Evolutionary conservation across 1,140 invertebrate species (phyloP).

Genomic region (Drosophila pandora): DNA sequence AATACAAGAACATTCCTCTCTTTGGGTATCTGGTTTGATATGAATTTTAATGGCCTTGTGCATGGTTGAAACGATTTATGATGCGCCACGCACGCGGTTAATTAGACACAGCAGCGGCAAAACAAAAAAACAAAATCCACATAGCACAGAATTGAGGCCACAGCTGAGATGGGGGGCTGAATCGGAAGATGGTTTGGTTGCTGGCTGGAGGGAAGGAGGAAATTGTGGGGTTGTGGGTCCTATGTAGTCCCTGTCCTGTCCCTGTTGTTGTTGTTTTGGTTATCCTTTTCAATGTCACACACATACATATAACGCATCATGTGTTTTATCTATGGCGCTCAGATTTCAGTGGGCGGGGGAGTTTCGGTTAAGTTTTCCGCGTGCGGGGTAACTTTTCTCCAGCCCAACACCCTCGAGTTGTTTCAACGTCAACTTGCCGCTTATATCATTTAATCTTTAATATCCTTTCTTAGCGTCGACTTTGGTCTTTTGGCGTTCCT

Average conservation of each 20-base stretch:
- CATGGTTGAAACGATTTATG: conserved; percentile 75
- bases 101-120: conserved; percentile 64
- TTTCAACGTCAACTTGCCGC: conserved; percentile 63
- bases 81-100: conserved; percentile 79
- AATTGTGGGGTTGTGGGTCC: neutral
- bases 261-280: conserved; percentile 33
- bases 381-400: conserved; percentile 27
- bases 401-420: conserved; percentile 8
- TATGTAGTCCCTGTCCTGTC: conserved; percentile 18
- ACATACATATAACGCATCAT: conserved; percentile 48
- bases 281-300: conserved; percentile 80
- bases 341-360: conserved; percentile 56
- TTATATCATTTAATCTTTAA: conserved; percentile 82
- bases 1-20: conserved; percentile 42
- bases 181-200: conserved; percentile 1
- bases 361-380: conserved; percentile 17
- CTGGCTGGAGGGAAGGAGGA: neutral
- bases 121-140: conserved; percentile 16
- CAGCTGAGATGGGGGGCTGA: conserved; percentile 44
- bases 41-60: conserved; percentile 78
- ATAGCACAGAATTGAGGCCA: conserved; percentile 50
- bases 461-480: conserved; percentile 79
- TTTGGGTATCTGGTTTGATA: conserved; percentile 51
- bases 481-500: conserved; percentile 66
- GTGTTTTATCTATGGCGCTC: conserved; percentile 59